phyloP scores from a whole-genome alignment of 1,140 invertebrate genomes.

The Pseudoatta argentina region DNA sequence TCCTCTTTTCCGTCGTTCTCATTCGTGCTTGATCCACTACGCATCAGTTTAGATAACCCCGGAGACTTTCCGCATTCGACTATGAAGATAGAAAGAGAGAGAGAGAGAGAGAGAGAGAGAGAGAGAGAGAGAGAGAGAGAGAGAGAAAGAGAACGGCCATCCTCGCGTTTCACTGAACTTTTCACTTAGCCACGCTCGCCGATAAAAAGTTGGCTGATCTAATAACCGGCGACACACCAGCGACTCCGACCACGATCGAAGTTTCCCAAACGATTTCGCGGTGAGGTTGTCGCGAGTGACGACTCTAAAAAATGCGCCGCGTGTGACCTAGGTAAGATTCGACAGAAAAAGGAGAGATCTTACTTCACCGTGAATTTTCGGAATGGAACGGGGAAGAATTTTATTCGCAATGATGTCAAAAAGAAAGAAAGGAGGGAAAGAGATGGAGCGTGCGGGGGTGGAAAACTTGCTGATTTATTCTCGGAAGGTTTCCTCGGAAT shows the following conservation, averaged over 20 bases:
- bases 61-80: not conserved
- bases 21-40: slow-evolving; percentile 51
- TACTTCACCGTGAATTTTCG: not conserved
- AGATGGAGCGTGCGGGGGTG: not conserved
- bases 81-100: too few species aligned
- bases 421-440: not conserved
- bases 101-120: not conserved
- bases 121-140: not conserved
- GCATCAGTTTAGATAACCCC: slow-evolving; percentile 19
- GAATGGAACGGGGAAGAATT: slow-evolving; percentile 20
- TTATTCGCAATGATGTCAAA: slow-evolving; percentile 32
- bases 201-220: slow-evolving; percentile 82
- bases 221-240: slow-evolving; percentile 79
- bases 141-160: slow-evolving; percentile 1
- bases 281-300: slow-evolving; percentile 48
- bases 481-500: not conserved
- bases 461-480: slow-evolving; percentile 40
- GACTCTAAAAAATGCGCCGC: slow-evolving; percentile 34
- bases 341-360: slow-evolving; percentile 12
- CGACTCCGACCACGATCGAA: slow-evolving; percentile 68
- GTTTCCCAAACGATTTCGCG: slow-evolving; percentile 67
- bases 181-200: slow-evolving; percentile 80
- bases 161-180: slow-evolving; percentile 76
- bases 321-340: slow-evolving; percentile 5
- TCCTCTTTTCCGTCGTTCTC: not conserved